Percentiles rank a stretch among this genome's conserved stretches.
phyloP scores from a whole-genome alignment of 2,888 invertebrate genomes.

The Apamea sordens region DNA sequence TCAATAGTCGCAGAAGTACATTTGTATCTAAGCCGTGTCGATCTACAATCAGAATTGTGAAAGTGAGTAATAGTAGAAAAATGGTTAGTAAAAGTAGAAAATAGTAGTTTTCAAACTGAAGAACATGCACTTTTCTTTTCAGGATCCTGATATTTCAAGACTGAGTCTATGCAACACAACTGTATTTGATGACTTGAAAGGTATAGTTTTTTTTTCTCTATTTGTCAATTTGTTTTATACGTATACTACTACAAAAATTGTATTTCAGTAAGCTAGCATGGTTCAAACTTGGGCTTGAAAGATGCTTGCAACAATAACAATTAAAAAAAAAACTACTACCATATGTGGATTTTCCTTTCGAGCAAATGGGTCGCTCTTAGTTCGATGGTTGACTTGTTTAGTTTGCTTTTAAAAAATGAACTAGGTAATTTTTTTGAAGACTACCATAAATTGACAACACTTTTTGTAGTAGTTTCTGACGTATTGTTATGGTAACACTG shows the following conservation, averaged over 20 bases:
- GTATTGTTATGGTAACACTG: slow-evolving; percentile 61
- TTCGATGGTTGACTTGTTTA: not conserved
- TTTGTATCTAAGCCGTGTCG: slow-evolving; percentile 85
- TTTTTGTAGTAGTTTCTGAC: slow-evolving; percentile 36
- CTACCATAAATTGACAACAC: slow-evolving; percentile 21
- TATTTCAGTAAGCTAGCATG: not conserved
- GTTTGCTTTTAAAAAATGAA: not conserved
- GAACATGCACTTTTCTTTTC: slow-evolving; percentile 60
- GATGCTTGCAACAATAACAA: not conserved
- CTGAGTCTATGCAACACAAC: slow-evolving; percentile 78
- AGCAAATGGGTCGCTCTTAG: not conserved
- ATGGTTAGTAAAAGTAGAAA: slow-evolving; percentile 5
- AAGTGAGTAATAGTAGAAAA: slow-evolving; percentile 75
- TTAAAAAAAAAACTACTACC: not conserved
- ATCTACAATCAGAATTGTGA: slow-evolving; percentile 85
- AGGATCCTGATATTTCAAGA: slow-evolving; percentile 83
- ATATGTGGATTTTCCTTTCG: not conserved
- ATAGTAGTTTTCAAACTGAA: slow-evolving; percentile 4
- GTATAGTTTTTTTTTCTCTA: slow-evolving; percentile 71
- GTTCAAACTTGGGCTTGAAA: not conserved
- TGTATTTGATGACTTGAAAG: slow-evolving; percentile 82
- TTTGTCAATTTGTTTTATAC: not conserved
- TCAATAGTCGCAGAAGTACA: slow-evolving; percentile 85
- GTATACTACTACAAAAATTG: not conserved
- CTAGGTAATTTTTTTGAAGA: slow-evolving; percentile 5